Base-by-base conservation (phyloP, 2,888 invertebrate species). In the Clistopyga incitator region DNA sequence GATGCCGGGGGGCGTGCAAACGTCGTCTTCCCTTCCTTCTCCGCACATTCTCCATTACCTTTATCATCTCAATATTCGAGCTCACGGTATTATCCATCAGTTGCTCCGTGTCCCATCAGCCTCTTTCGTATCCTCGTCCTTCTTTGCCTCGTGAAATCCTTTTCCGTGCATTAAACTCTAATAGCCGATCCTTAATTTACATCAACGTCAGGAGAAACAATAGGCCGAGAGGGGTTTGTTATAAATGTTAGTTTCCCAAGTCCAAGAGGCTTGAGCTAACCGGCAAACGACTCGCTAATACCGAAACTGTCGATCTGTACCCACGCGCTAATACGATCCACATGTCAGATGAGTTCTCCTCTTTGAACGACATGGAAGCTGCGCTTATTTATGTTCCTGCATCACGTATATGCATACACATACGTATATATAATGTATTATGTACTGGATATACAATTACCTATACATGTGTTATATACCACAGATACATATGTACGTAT, bases 1-100 rank as follows among this genome's bases (percentile, higher is more conserved):
- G 82, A 82, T 82, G 83, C 85, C 86, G 81, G 86, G 86, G 85
- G 88, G 88, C 88, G 86, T 86, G 87, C 86, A 86, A 84, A 84
- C 86, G 84, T 86, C 84, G 75, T 86, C 82, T 76, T 86, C 64
- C 81, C 64, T 82, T 74, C 85, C 78, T 70, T 74, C 56, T 78
- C 72, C 71, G 61, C 56, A 81, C 67, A 56, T 78, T 82, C 80
- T 82, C 82, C 84, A 82, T 86, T 85, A 77, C 81, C 25, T 78
- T 74, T 67, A 25, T 59, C 76, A 18, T 34, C 61, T 74, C 67
- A 20, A 61, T 71, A 34, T 64, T 78, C 75, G 34, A 52, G 11
- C 54, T 64, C 64, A 71, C 25, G 23, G 29, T 61, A 59, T 78
- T 81, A 38, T 65, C n/a, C n/a, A 18, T 38, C 15, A 13, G n/a